These are phyloP conservation scores for Peromyscus leucopus DNA, from an alignment of 2,113 vertebrate genomes.

Conservation along the genomic window DNA sequence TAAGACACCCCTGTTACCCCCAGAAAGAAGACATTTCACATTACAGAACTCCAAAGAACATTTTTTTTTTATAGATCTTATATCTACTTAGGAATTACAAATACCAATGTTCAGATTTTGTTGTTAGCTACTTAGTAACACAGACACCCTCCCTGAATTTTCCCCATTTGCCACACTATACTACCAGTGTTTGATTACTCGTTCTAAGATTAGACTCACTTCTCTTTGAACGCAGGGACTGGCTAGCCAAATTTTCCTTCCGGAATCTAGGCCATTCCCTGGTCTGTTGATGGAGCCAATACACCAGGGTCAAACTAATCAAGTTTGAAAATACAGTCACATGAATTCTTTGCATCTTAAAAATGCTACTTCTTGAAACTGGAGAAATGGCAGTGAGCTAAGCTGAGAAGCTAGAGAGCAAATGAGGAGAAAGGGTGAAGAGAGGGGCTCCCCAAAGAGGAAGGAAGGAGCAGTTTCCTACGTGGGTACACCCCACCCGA, in stretches of 20 bases:
- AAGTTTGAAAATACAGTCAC: neutral
- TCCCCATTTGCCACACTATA: neutral
- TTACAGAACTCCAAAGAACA: slow-evolving; percentile 10
- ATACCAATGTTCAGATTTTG: slow-evolving; percentile 36
- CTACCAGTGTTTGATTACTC: neutral
- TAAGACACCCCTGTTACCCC: neutral
- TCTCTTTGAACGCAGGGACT: neutral
- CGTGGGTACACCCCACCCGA: neutral
- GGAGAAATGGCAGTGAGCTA: neutral
- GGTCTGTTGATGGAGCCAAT: neutral
- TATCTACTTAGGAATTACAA: neutral
- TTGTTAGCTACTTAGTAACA: neutral
- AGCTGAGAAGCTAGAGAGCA: neutral
- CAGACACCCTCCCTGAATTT: too few species aligned
- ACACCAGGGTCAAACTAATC: neutral
- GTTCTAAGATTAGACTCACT: neutral
- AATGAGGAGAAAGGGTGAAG: slow-evolving; percentile 1
- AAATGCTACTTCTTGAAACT: slow-evolving; percentile 45
- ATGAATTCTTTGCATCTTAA: slow-evolving; percentile 11
- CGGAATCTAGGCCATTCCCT: neutral
- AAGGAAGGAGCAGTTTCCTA: neutral
- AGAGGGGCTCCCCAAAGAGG: neutral
- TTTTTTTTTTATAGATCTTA: slow-evolving; percentile 5
- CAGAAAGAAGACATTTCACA: slow-evolving; percentile 32
- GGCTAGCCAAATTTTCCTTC: neutral